Percentiles rank a stretch among this genome's conserved stretches.
These are phyloP conservation scores for Montipora efflorescens DNA, from an alignment of 64 coral and sea anemone genomes.

Conservation along the genomic window DNA sequence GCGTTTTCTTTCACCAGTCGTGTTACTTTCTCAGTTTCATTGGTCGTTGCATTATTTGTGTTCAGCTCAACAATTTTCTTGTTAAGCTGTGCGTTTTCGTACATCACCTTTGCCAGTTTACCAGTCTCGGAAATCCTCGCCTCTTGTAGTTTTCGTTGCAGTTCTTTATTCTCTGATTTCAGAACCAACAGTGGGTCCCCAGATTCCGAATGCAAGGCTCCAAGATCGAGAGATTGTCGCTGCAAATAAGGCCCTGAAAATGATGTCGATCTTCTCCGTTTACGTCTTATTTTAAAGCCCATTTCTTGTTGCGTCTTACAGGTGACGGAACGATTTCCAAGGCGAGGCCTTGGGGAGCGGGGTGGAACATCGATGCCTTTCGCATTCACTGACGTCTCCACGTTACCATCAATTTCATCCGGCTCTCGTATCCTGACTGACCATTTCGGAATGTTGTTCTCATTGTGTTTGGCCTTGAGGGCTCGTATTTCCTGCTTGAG, in stretches of 20 bases:
- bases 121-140: slow-evolving; percentile 75
- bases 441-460: not conserved
- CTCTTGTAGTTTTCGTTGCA: slow-evolving; percentile 60
- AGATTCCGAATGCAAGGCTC: not conserved
- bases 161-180: slow-evolving; percentile 65
- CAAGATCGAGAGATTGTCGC: slow-evolving; percentile 43
- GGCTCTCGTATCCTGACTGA: slow-evolving; percentile 6
- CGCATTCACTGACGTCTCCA: not conserved
- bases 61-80: slow-evolving; percentile 74
- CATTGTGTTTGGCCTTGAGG: slow-evolving; percentile 31
- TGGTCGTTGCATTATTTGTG: slow-evolving; percentile 33
- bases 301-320: slow-evolving; percentile 31
- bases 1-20: slow-evolving; percentile 78
- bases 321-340: slow-evolving; percentile 51
- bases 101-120: slow-evolving; percentile 79
- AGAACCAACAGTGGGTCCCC: slow-evolving; percentile 42
- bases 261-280: not conserved
- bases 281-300: slow-evolving; percentile 15
- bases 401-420: not conserved
- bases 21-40: slow-evolving; percentile 49
- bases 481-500: slow-evolving; percentile 64
- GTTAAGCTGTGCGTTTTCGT: slow-evolving; percentile 76
- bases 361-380: not conserved
- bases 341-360: slow-evolving; percentile 18
- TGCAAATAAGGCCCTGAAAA: slow-evolving; percentile 52